Conservation (phyloP, 2,888 invertebrate genomes). For the Xanthia togata region DNA sequence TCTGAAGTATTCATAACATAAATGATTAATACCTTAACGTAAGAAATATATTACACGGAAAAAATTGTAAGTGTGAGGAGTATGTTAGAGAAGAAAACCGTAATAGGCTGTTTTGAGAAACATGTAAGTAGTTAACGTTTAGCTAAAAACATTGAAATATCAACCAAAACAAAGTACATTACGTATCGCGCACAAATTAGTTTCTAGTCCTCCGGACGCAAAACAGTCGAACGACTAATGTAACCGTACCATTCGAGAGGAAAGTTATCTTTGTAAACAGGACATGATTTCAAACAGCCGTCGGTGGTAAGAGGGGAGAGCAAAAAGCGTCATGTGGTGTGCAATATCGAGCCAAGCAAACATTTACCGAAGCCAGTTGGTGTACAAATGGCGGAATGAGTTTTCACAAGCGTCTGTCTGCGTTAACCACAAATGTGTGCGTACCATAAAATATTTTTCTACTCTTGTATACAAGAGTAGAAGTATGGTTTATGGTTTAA, state of each 20-base stretch:
- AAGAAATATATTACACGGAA: background rate
- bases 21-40: background rate
- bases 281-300: conserved; percentile 74
- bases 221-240: conserved; percentile 66
- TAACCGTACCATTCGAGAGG: conserved; percentile 66
- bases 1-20: background rate
- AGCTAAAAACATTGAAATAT: background rate
- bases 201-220: conserved; percentile 25
- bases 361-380: conserved; percentile 80
- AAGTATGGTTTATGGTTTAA: no score
- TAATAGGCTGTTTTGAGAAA: background rate
- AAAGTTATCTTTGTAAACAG: conserved; percentile 76
- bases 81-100: background rate
- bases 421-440: conserved; percentile 60
- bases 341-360: conserved; percentile 86
- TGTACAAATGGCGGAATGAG: conserved; percentile 81
- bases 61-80: no score
- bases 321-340: conserved; percentile 79
- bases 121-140: background rate
- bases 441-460: background rate
- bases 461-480: background rate
- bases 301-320: conserved; percentile 66
- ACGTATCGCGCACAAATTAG: conserved; percentile 31
- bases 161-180: conserved; percentile 2
- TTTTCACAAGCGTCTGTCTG: conserved; percentile 75